Evolutionary conservation across 2,888 invertebrate genomes (phyloP).

Genomic region (Heteromurus nitidus): DNA sequence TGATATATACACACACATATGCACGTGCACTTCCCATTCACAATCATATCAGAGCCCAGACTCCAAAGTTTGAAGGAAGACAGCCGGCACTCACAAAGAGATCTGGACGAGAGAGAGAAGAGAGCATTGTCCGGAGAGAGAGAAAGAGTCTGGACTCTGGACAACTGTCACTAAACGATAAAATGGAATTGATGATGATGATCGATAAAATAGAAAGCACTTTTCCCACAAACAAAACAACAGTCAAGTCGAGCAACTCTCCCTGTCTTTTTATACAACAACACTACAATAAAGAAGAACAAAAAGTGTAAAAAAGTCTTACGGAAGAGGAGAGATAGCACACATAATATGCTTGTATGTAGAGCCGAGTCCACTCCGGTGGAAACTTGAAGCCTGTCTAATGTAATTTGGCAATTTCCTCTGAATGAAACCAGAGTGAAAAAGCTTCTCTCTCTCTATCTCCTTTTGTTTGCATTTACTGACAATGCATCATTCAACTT

Average conservation of each 20-base stretch:
- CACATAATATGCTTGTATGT: background rate
- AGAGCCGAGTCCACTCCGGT: no score
- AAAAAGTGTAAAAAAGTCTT: no score
- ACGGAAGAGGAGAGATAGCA: background rate
- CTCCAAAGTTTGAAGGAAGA: no score
- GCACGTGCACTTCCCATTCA: no score
- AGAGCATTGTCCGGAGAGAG: conserved; percentile 6
- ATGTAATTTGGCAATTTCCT: conserved; percentile 37
- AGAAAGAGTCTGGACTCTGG: conserved; percentile 1
- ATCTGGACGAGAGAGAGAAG: background rate
- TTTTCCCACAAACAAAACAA: conserved; percentile 10
- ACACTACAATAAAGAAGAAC: no score
- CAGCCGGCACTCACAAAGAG: no score
- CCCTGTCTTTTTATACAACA: no score
- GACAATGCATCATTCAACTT: conserved; percentile 1
- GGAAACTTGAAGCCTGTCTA: conserved; percentile 9
- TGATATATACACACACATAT: no score
- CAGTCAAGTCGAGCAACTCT: no score
- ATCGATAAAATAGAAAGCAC: conserved; percentile 17
- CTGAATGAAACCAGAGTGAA: background rate
- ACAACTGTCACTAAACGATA: conserved; percentile 18
- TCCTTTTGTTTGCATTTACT: background rate
- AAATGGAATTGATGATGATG: background rate
- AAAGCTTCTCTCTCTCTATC: no score
- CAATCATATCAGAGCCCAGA: no score